These are phyloP conservation scores for Exocentrus adspersus DNA, from an alignment of 2,888 invertebrate genomes.

Conservation along the genomic window DNA sequence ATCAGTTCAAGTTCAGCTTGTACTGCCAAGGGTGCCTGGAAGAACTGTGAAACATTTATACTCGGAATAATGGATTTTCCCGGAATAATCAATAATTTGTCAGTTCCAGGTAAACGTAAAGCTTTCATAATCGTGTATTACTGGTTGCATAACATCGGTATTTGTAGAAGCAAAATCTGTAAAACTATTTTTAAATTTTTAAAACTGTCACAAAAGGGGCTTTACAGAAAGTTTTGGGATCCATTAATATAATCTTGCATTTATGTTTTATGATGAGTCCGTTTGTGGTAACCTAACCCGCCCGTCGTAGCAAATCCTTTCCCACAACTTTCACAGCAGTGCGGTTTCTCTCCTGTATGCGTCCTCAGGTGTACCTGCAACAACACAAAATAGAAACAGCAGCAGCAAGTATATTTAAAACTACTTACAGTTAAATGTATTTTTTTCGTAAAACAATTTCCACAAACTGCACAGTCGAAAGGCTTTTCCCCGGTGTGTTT, in stretches of 20 bases:
- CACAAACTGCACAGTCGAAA: not conserved
- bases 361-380: slow-evolving; percentile 11
- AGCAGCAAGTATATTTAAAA: not conserved
- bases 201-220: too few relatives aligned
- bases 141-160: slow-evolving; percentile 19
- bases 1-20: slow-evolving; percentile 19
- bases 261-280: not conserved
- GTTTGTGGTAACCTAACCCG: slow-evolving; percentile 5
- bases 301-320: slow-evolving; percentile 8
- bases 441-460: slow-evolving; percentile 7
- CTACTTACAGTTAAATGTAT: slow-evolving; percentile 18
- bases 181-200: too few relatives aligned
- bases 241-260: not conserved
- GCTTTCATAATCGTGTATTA: not conserved
- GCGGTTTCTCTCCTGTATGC: slow-evolving; percentile 19
- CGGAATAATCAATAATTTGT: slow-evolving; percentile 31
- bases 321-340: slow-evolving; percentile 2
- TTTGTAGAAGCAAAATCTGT: too few relatives aligned
- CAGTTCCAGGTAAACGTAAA: not conserved
- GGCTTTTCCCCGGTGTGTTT: slow-evolving; percentile 20
- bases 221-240: too few relatives aligned
- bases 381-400: too few relatives aligned
- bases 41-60: slow-evolving; percentile 8
- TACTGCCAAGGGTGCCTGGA: not conserved
- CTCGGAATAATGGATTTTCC: slow-evolving; percentile 24